Base-by-base conservation (phyloP, 1,140 invertebrate species). In the Dryas iulia region DNA sequence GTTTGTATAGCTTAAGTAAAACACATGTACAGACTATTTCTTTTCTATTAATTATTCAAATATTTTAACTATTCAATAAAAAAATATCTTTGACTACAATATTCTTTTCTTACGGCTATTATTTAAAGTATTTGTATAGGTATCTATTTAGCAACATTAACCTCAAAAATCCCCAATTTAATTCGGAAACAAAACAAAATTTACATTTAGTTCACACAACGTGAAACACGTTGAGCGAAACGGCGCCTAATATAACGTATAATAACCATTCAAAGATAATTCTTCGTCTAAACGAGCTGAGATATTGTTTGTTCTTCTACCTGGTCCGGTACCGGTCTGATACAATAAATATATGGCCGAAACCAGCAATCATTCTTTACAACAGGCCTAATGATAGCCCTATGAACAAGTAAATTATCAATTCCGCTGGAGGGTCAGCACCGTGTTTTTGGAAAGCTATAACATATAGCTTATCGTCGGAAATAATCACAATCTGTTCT, bases 351-450 rank as follows among this genome's bases (percentile, higher is more conserved):
- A 84, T 78, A 84, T 72, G 72, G 71, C 69, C 77, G 74, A 69
- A 88, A 83, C 89, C 78, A 57, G 77, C 78, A 89, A 91, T 91
- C 86, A 90, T 88, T 81, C 73, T 81, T 76, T 80, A 76, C 78
- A 82, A 81, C 79, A 75, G 71, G 74, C 76, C 81, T 91, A 91
- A 91, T 91, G 83, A 91, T 89, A 91, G 85, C 81, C 82, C 83
- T 89, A 82, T 75, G 79, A 85, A 84, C 83, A 69, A 88, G 86
- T 87, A 89, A 89, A 91, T 91, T 91, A 89, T 91, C 87, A 89
- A 89, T 89, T 84, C 86, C 74, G 81, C 84, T 83, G 71, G 74
- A 85, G 86, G 84, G 81, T 78, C 76, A 70, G 68, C 71, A 76
- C 71, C 73, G 74, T 78, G 76, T 87, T 87, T 89, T 88, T 80